Base-by-base conservation (phyloP, 2,113 vertebrate species). In the Neomonachus schauinslandi region DNA sequence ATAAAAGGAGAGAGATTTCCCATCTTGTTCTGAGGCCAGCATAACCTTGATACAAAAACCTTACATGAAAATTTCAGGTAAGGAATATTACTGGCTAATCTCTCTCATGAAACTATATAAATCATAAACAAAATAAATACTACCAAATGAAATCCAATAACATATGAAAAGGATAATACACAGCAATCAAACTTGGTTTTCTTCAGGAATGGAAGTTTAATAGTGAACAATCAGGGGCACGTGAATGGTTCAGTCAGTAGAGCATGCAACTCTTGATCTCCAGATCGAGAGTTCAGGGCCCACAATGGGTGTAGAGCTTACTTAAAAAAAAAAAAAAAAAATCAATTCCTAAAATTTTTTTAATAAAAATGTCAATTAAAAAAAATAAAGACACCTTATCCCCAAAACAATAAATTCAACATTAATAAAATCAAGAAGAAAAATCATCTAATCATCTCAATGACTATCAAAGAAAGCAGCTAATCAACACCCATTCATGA, bases 361-460 rank as follows among this genome's bases (percentile, higher is more conserved):
- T 14, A 72, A 61, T 36, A 92, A 83, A 84, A 72, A 49, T 61
- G 22, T 63, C 22, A 74, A 39, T 39, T 57, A 13, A 36, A 53
- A 65, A 93, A 93, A 74, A 5, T 55, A 11, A 69, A 26, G 80
- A 31, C 0, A 11, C 33, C 42, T 31, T 14, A 5, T 74, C 39
- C 55, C 14, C 26, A 72, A 84, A 84, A 24, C 49, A 61, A 84
- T 74, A 22, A 93, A 51, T 61, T 83, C 31, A 84, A 49, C 67
- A 49, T 72, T 74, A 84, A 93, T 13, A 93, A 57, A 93, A 72
- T 46, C 36, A 92, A 59, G 49, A 67, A 83, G 80, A 93, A 93
- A 84, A 93, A 72, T 83, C 65, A 83, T 49, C 65, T 59, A 36
- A 92, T n/a, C 28, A 14, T 72, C 55, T 83, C 65, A 74, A 39